These are phyloP conservation scores for Trichogramma dendrolimi DNA, from an alignment of 2,888 invertebrate species.

Conservation along the genomic window DNA sequence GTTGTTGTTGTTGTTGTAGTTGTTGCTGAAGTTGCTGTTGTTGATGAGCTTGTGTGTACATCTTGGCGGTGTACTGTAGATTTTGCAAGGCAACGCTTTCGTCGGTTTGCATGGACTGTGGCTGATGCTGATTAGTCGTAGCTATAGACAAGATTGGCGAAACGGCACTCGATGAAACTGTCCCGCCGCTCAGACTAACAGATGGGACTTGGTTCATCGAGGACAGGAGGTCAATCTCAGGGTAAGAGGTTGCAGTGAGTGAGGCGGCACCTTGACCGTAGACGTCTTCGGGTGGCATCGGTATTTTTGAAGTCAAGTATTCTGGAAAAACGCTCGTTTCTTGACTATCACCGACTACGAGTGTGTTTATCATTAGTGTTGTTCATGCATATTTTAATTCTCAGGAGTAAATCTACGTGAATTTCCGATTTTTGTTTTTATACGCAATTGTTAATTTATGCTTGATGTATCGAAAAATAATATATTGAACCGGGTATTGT, in stretches of 20 bases:
- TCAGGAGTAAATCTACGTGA: no score
- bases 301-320: conserved; percentile 57
- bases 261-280: conserved; percentile 42
- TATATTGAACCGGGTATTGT: no score
- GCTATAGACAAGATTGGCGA: conserved; percentile 1
- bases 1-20: conserved; percentile 36
- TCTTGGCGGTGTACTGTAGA: conserved; percentile 49
- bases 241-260: conserved; percentile 39
- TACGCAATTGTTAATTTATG: no score
- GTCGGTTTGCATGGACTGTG: conserved; percentile 24
- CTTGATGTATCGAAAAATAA: no score
- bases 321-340: conserved; percentile 47
- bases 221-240: conserved; percentile 47
- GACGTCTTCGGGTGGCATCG: conserved; percentile 61
- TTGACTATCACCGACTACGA: background rate
- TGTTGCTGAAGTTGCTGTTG: conserved; percentile 22
- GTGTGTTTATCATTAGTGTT: no score
- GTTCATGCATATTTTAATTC: no score
- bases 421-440: no score
- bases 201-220: conserved; percentile 43
- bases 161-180: background rate
- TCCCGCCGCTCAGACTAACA: conserved; percentile 24
- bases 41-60: conserved; percentile 44
- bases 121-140: conserved; percentile 25
- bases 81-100: conserved; percentile 42